Evolutionary conservation across 2,797 vertebrate genomes (phyloP).

Genomic region (Thripadectes ignobilis): DNA sequence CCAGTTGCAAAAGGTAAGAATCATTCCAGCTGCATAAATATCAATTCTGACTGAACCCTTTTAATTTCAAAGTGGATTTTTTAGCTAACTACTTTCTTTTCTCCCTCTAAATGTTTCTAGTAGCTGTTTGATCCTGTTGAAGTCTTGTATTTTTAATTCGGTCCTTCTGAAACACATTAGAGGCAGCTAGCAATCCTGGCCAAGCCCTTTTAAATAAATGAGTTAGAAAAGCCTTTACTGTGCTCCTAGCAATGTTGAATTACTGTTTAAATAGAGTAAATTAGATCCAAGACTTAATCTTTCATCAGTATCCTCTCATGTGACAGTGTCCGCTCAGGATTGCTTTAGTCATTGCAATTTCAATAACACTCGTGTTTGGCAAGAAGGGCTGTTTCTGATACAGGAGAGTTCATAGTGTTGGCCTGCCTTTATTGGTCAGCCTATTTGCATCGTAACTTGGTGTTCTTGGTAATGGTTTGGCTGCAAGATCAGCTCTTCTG

Average conservation of each 20-base stretch:
- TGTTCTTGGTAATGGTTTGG: background rate
- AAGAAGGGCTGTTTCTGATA: background rate
- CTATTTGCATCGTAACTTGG: background rate
- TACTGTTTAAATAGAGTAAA: constrained; percentile 35
- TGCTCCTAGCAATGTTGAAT: constrained; percentile 31
- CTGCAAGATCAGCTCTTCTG: background rate
- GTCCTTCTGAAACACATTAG: background rate
- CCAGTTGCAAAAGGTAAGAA: background rate
- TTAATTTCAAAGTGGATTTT: background rate
- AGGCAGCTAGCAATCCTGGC: background rate
- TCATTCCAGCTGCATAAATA: background rate
- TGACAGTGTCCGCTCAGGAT: background rate
- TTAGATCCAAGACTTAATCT: constrained; percentile 31
- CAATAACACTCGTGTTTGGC: background rate
- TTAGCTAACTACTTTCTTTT: background rate
- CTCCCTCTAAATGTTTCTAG: background rate
- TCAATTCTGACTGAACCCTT: background rate
- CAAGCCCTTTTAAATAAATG: constrained; percentile 26
- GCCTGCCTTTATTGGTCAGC: background rate
- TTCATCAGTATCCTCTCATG: background rate
- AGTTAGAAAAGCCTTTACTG: constrained; percentile 32
- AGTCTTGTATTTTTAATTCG: background rate
- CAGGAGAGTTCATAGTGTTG: background rate
- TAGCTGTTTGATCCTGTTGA: background rate
- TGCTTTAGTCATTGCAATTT: constrained; percentile 37